Evolutionary conservation across 2,888 invertebrate species (phyloP).

Genomic region (Empis livida): DNA sequence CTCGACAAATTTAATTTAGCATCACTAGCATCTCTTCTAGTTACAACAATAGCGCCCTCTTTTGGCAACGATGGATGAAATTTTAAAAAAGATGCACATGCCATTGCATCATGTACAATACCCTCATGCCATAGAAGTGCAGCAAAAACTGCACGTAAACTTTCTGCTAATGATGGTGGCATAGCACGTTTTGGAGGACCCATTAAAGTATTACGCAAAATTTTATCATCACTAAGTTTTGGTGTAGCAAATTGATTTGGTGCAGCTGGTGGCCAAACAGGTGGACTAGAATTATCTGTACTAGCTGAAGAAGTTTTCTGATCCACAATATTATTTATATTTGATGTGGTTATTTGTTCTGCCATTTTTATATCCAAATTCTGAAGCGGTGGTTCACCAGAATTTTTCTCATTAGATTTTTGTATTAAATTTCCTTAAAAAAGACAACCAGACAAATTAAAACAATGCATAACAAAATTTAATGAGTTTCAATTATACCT

Average conservation of each 20-base stretch:
- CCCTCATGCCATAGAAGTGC: constrained; percentile 96
- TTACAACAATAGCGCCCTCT: constrained; percentile 61
- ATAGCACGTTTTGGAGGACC: constrained; percentile 62
- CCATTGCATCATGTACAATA: constrained; percentile 95
- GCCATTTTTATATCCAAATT: constrained; percentile 21
- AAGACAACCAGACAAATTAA: not conserved
- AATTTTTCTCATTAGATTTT: constrained; percentile 3
- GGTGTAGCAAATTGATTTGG: constrained; percentile 8
- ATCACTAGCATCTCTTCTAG: constrained; percentile 39
- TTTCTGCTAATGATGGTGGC: constrained; percentile 85
- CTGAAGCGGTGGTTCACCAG: constrained; percentile 2
- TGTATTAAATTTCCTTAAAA: not conserved
- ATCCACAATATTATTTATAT: constrained; percentile 19
- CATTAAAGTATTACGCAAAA: constrained; percentile 11
- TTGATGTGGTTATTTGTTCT: constrained; percentile 25
- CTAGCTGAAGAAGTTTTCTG: constrained; percentile 17
- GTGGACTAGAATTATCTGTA: constrained; percentile 23
- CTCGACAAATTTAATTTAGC: constrained; percentile 27
- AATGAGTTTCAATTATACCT: constrained; percentile 5
- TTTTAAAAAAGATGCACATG: constrained; percentile 90
- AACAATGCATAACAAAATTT: not conserved
- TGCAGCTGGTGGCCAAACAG: constrained; percentile 18
- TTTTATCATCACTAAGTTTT: not conserved
- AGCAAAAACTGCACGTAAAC: constrained; percentile 87
- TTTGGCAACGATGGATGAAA: constrained; percentile 82